A percentile compares a stretch with the other conserved stretches of the same genome.
These are phyloP conservation scores for Orientallactaga sibirica DNA, from an alignment of 2,797 vertebrate genomes.

Conservation along the genomic window DNA sequence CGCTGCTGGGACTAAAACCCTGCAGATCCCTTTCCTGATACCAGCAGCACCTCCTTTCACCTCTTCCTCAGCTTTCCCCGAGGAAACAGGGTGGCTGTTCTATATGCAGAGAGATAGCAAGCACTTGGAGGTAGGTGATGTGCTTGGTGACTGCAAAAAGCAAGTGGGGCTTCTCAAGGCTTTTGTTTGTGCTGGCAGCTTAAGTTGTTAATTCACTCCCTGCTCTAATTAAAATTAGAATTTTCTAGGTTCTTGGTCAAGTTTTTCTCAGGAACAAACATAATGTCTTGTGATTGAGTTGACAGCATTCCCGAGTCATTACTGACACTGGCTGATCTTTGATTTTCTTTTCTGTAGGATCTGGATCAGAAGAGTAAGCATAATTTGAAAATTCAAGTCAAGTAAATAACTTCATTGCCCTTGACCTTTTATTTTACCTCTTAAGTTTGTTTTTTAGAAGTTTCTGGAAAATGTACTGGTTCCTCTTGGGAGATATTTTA, in stretches of 20 bases:
- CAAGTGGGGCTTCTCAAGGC: conserved; percentile 49
- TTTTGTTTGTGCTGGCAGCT: conserved; percentile 75
- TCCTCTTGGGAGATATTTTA: not conserved
- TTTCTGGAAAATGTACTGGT: conserved; percentile 8
- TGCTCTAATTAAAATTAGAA: conserved; percentile 74
- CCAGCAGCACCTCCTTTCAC: conserved; percentile 20
- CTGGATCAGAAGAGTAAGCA: conserved; percentile 51
- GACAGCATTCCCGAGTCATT: conserved; percentile 49
- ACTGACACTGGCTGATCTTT: conserved; percentile 21
- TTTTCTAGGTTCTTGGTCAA: conserved; percentile 61
- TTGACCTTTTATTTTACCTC: not conserved
- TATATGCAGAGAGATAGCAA: conserved; percentile 70
- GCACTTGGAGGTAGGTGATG: conserved; percentile 58
- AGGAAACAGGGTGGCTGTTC: conserved; percentile 49
- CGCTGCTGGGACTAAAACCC: not conserved
- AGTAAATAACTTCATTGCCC: conserved; percentile 39
- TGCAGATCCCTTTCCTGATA: not conserved
- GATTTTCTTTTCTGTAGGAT: conserved; percentile 43
- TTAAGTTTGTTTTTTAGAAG: conserved; percentile 25
- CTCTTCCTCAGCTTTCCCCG: conserved; percentile 40
- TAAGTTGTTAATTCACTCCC: conserved; percentile 72
- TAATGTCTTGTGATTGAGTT: not conserved
- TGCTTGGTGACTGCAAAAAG: conserved; percentile 49
- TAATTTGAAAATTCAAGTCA: conserved; percentile 54
- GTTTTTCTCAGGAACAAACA: conserved; percentile 47